A percentile compares a stretch with the other conserved stretches of the same genome.
Evolutionary conservation across 2,888 invertebrate genomes (phyloP).

Genomic region (Parnassius glacialis): DNA sequence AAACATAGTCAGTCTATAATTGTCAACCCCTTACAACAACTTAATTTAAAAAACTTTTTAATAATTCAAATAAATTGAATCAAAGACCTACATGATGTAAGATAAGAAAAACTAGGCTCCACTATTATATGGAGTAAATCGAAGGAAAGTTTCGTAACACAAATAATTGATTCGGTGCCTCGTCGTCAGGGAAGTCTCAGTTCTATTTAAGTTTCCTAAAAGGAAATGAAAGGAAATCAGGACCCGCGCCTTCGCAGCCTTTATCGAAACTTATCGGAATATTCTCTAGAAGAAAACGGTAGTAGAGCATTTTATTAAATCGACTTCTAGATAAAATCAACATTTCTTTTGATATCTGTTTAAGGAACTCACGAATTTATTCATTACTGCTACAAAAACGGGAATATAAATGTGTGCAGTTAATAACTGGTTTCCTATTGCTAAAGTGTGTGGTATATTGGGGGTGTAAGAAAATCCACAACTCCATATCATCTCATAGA

Average conservation of each 20-base stretch:
- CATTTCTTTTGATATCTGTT: conserved; percentile 38
- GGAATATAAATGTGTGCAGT: too few relatives aligned
- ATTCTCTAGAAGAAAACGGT: conserved; percentile 56
- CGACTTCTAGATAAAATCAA: conserved; percentile 53
- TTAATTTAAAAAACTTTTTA: background rate
- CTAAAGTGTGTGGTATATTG: too few relatives aligned
- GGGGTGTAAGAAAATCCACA: too few relatives aligned
- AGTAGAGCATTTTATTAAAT: conserved; percentile 60
- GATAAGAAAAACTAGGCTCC: conserved; percentile 53
- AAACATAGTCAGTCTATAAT: background rate
- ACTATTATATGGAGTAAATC: conserved; percentile 60
- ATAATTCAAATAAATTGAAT: conserved; percentile 20
- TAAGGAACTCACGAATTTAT: conserved; percentile 15
- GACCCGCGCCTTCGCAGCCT: conserved; percentile 64
- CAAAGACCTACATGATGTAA: conserved; percentile 41
- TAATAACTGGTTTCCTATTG: too few relatives aligned
- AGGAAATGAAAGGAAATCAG: conserved; percentile 81
- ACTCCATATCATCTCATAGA: too few relatives aligned
- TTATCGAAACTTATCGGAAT: conserved; percentile 76
- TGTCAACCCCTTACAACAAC: background rate
- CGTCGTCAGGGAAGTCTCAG: conserved; percentile 75
- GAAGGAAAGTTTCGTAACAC: conserved; percentile 67
- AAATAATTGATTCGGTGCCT: conserved; percentile 77
- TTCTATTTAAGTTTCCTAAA: conserved; percentile 80
- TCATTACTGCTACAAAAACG: background rate